Conservation (phyloP, 2,797 vertebrate species). For the Enteromius thamalakanensis region DNA sequence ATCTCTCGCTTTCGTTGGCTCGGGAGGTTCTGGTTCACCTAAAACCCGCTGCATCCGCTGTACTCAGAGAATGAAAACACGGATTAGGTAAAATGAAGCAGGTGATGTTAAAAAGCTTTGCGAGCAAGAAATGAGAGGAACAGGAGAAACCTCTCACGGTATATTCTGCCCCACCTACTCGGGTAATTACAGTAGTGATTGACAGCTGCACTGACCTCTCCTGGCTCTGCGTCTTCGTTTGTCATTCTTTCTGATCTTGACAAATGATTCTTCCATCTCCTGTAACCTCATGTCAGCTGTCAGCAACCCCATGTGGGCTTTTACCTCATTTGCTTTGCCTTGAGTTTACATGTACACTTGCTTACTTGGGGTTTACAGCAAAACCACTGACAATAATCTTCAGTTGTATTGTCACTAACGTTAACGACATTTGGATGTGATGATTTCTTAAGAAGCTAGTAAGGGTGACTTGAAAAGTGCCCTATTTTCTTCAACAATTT, state of each 20-base stretch:
- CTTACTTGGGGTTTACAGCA: background rate
- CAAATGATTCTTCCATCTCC: slow-evolving; percentile 43
- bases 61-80: background rate
- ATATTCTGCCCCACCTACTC: background rate
- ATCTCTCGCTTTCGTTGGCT: background rate
- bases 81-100: background rate
- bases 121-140: background rate
- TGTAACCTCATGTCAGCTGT: background rate
- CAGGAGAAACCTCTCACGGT: background rate
- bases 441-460: background rate
- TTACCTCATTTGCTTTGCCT: background rate
- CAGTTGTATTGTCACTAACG: background rate
- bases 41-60: background rate
- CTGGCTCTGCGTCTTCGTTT: slow-evolving; percentile 27
- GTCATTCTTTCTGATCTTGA: slow-evolving; percentile 53
- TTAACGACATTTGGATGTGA: background rate
- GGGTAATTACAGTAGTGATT: slow-evolving; percentile 62
- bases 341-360: background rate
- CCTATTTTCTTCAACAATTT: background rate
- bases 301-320: background rate
- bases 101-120: background rate
- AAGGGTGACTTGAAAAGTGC: background rate
- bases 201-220: slow-evolving; percentile 59
- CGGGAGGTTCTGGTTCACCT: background rate
- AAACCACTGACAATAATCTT: background rate